A percentile compares a stretch with the other conserved stretches of the same genome.
phyloP scores from a whole-genome alignment of 2,113 vertebrate genomes.

The Otis tarda region DNA sequence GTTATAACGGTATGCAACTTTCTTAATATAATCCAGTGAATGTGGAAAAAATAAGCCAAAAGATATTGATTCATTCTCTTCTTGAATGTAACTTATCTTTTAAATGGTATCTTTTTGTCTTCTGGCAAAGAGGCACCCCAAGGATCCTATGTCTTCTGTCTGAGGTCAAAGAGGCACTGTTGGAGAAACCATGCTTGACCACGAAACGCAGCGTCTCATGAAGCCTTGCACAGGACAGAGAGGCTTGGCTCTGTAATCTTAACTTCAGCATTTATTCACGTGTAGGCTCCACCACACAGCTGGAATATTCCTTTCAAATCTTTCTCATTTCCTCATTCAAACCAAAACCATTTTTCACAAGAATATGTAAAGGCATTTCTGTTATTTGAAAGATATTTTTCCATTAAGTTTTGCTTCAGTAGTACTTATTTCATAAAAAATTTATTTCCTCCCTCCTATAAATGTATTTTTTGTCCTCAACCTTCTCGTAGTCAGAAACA shows the following conservation, averaged over 20 bases:
- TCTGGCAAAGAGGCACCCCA: background rate
- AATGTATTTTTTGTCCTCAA: background rate
- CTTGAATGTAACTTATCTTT: background rate
- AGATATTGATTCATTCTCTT: background rate
- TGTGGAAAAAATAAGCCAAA: background rate
- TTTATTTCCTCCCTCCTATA: background rate
- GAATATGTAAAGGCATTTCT: background rate
- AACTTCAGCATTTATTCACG: background rate
- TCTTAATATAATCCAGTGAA: background rate
- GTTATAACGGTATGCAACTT: background rate
- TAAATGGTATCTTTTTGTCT: background rate
- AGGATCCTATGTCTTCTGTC: background rate
- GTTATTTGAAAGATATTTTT: background rate
- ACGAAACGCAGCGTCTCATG: accelerated
- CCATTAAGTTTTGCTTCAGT: background rate
- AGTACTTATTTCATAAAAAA: background rate
- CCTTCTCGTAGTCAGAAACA: background rate
- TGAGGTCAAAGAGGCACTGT: background rate
- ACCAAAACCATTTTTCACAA: background rate
- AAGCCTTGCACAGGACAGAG: background rate
- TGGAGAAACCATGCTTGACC: background rate
- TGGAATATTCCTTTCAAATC: background rate
- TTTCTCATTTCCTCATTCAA: background rate
- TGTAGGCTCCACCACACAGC: background rate
- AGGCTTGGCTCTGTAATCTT: background rate